These are phyloP conservation scores for Oncorhynchus tshawytscha DNA, from an alignment of 2,113 vertebrate species.

Conservation along the genomic window DNA sequence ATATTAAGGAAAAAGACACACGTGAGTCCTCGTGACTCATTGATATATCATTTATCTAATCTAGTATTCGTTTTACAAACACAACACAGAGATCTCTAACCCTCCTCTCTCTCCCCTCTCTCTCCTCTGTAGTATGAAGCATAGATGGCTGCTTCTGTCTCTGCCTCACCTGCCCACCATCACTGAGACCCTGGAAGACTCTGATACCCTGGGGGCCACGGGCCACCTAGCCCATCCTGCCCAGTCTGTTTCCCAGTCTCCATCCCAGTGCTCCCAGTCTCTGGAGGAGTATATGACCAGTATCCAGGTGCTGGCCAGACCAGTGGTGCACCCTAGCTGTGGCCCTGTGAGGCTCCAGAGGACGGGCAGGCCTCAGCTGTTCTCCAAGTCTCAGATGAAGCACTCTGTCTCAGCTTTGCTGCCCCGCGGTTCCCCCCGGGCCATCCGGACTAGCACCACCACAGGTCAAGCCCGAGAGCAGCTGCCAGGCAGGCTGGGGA, in stretches of 20 bases:
- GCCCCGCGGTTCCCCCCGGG: slow-evolving; percentile 50
- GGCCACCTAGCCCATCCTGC: background rate
- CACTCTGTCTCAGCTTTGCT: slow-evolving; percentile 46
- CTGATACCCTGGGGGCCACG: slow-evolving; percentile 27
- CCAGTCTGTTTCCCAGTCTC: slow-evolving; percentile 27
- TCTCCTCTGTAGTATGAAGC: slow-evolving; percentile 65
- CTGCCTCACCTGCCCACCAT: slow-evolving; percentile 73
- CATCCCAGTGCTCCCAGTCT: slow-evolving; percentile 50
- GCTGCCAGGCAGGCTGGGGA: slow-evolving; percentile 51
- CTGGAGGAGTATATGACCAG: slow-evolving; percentile 73
- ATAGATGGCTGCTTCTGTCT: slow-evolving; percentile 54
- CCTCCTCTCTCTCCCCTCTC: background rate
- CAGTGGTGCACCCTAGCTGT: slow-evolving; percentile 44
- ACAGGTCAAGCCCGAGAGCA: slow-evolving; percentile 31
- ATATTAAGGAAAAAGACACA: too few species aligned
- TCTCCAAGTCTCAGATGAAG: slow-evolving; percentile 67
- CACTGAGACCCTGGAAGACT: slow-evolving; percentile 72
- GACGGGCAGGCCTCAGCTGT: slow-evolving; percentile 54
- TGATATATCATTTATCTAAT: background rate
- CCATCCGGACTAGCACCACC: slow-evolving; percentile 41
- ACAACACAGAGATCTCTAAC: slow-evolving; percentile 9
- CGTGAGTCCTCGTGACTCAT: too few species aligned
- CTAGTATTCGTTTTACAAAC: too few species aligned
- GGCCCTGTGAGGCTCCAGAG: slow-evolving; percentile 63
- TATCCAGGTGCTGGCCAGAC: slow-evolving; percentile 72